Conservation (phyloP, 2,888 invertebrate species). For the Disparrhopalites patrizii region DNA sequence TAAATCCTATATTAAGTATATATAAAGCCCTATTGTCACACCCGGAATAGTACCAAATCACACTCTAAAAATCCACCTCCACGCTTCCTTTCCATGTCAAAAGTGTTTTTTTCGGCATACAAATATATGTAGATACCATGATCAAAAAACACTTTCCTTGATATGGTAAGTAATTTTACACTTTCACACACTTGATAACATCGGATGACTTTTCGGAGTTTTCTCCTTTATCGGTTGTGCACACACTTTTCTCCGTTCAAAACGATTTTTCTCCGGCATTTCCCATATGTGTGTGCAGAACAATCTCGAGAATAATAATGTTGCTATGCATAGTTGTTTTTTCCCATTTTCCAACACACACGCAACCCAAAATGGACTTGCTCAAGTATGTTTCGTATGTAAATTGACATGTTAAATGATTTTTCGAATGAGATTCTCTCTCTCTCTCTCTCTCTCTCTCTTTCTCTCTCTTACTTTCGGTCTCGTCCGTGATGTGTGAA, state of each 20-base stretch:
- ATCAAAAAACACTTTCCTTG: too few relatives aligned
- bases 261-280: not conserved
- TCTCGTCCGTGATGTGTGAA: too few relatives aligned
- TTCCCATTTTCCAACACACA: too few relatives aligned
- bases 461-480: too few relatives aligned
- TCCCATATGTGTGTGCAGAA: not conserved
- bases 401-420: slow-evolving; percentile 23
- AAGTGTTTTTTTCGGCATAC: slow-evolving; percentile 5
- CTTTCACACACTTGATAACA: not conserved
- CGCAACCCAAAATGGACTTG: too few relatives aligned
- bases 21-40: not conserved
- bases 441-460: too few relatives aligned
- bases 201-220: slow-evolving; percentile 18
- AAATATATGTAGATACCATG: too few relatives aligned
- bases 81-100: not conserved
- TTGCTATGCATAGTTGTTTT: not conserved
- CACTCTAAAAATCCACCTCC: not conserved
- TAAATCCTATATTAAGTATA: not conserved
- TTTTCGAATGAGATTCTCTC: not conserved
- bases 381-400: slow-evolving; percentile 24
- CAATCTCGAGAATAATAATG: not conserved
- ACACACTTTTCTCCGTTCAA: slow-evolving; percentile 9
- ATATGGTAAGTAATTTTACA: not conserved
- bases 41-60: not conserved
- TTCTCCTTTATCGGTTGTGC: slow-evolving; percentile 2